Conservation (phyloP, 2,113 vertebrate species). For the Antennarius striatus region DNA sequence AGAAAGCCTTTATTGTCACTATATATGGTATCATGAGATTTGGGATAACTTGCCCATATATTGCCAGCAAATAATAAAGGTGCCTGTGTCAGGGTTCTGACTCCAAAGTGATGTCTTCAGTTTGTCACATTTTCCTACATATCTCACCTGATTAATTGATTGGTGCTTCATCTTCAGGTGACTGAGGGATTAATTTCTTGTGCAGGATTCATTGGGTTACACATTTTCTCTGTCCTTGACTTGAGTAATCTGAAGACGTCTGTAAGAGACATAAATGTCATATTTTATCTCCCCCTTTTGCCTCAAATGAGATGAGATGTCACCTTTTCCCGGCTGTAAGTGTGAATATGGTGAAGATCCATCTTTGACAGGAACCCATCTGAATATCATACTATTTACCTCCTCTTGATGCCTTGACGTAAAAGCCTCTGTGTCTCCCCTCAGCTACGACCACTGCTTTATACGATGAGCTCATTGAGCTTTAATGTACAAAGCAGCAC, state of each 20-base stretch:
- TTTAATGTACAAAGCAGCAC: conserved; percentile 58
- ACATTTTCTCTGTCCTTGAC: too few species aligned
- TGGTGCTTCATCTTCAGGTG: too few species aligned
- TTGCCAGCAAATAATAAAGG: neutral
- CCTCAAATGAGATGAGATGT: conserved; percentile 1
- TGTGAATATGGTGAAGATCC: conserved; percentile 46
- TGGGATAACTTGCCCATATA: too few species aligned
- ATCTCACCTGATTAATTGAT: too few species aligned
- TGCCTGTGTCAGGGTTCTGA: too few species aligned
- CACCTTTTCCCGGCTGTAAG: conserved; percentile 9
- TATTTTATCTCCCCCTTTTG: neutral
- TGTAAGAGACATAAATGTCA: neutral
- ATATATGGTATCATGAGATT: too few species aligned
- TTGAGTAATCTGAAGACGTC: too few species aligned
- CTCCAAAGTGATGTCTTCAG: too few species aligned
- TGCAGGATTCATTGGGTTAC: too few species aligned
- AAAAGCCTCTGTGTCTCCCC: conserved; percentile 60
- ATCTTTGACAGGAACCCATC: conserved; percentile 61
- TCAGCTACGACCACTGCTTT: conserved; percentile 41
- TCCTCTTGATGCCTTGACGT: conserved; percentile 72
- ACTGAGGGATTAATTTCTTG: too few species aligned
- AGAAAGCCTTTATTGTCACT: too few species aligned
- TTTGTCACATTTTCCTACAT: too few species aligned
- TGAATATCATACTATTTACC: conserved; percentile 69
- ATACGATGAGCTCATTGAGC: conserved; percentile 61